Conservation (phyloP, 2,888 invertebrate genomes). For the Pycnomerus fuliginosus region DNA sequence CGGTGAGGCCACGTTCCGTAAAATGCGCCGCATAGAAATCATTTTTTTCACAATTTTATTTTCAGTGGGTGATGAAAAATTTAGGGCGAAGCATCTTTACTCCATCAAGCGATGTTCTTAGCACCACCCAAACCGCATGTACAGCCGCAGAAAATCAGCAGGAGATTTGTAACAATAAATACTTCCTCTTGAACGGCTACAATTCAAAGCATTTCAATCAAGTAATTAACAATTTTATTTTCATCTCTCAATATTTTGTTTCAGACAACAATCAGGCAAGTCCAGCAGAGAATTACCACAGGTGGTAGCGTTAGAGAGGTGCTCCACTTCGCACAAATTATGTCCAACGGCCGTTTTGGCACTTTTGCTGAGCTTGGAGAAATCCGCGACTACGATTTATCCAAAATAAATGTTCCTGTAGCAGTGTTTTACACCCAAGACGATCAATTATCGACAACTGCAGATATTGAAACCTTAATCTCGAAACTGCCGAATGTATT, state of each 20-base stretch:
- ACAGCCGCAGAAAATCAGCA: constrained; percentile 13
- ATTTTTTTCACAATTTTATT: neutral
- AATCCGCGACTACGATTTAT: constrained; percentile 54
- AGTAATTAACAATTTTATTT: constrained; percentile 46
- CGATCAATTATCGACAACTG: constrained; percentile 55
- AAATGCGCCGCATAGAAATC: neutral
- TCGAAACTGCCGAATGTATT: constrained; percentile 46
- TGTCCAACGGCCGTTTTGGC: constrained; percentile 51
- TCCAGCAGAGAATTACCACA: constrained; percentile 41
- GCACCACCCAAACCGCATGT: constrained; percentile 51
- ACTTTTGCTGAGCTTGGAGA: constrained; percentile 54
- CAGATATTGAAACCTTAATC: constrained; percentile 54
- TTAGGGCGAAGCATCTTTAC: constrained; percentile 63
- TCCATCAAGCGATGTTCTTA: constrained; percentile 58
- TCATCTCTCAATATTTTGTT: constrained; percentile 6
- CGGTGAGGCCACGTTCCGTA: too few species aligned
- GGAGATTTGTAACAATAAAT: constrained; percentile 62
- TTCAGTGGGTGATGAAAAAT: constrained; percentile 37
- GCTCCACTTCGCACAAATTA: constrained; percentile 57
- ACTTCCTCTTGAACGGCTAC: constrained; percentile 67
- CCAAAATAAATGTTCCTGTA: constrained; percentile 53
- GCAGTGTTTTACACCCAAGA: constrained; percentile 57
- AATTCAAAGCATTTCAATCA: constrained; percentile 58
- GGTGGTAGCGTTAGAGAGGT: constrained; percentile 56
- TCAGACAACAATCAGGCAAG: constrained; percentile 25